Evolutionary conservation across 2,888 invertebrate species (phyloP).

Genomic region (Bedellia somnulentella): DNA sequence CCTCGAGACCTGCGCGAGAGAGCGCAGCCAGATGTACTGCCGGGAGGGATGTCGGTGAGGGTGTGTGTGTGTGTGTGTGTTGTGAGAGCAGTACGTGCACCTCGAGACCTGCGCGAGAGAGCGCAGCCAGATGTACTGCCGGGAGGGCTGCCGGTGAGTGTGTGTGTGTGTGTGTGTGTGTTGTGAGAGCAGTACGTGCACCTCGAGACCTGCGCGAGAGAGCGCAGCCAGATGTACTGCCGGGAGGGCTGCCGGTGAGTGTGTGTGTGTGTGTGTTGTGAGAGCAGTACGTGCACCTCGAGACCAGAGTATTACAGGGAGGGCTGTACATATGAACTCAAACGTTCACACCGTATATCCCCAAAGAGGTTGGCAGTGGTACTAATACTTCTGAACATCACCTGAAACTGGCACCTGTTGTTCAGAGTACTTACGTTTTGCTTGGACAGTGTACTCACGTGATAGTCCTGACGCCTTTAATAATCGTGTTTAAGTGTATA

Average conservation of each 20-base stretch:
- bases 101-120: constrained; percentile 91
- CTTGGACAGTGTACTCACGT: constrained; percentile 93
- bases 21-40: constrained; percentile 90
- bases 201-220: constrained; percentile 88
- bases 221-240: constrained; percentile 90
- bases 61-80: no score
- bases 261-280: no score
- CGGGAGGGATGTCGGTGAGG: constrained; percentile 78
- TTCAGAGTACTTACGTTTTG: no score
- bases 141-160: constrained; percentile 76
- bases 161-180: no score
- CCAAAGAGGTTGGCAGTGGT: no score
- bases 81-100: constrained; percentile 93
- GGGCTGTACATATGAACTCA: no score
- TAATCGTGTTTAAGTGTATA: constrained; percentile 78
- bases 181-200: constrained; percentile 92
- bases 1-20: constrained; percentile 88
- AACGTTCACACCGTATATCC: no score
- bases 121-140: constrained; percentile 88
- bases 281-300: constrained; percentile 92
- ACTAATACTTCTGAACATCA: no score
- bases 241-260: constrained; percentile 75
- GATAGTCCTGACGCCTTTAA: constrained; percentile 88
- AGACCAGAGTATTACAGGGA: constrained; percentile 91
- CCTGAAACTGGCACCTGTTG: no score